phyloP scores from a whole-genome alignment of 2,888 invertebrate genomes.

The Metacarcinus magister region DNA sequence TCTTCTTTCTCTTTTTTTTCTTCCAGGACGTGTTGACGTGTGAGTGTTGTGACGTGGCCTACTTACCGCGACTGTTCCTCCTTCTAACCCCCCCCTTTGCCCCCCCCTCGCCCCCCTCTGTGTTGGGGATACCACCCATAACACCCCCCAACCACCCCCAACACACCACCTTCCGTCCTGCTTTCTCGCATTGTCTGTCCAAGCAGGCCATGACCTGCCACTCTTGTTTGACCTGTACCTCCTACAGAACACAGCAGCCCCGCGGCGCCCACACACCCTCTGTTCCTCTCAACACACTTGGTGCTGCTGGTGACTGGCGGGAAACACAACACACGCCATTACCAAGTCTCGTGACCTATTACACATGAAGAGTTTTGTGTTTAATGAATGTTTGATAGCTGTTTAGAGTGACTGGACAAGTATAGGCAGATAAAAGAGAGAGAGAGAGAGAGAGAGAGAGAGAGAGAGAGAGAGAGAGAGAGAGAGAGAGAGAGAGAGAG shows the following conservation, averaged over 20 bases:
- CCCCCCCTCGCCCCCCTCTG: background rate
- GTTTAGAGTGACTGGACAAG: no score
- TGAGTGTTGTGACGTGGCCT: constrained; percentile 48
- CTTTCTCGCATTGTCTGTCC: constrained; percentile 29
- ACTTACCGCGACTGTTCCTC: constrained; percentile 77
- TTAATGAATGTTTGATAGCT: background rate
- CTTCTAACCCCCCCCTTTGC: background rate
- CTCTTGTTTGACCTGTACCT: constrained; percentile 55
- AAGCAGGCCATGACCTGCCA: background rate
- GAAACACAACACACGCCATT: background rate
- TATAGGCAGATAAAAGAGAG: no score
- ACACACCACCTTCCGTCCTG: constrained; percentile 5
- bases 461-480: constrained; percentile 14
- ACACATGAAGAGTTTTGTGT: background rate
- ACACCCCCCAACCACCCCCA: background rate
- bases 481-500: constrained; percentile 14
- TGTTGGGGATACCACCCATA: background rate
- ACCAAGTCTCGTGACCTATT: background rate
- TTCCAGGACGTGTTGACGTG: constrained; percentile 67
- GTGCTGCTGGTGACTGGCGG: background rate
- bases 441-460: background rate
- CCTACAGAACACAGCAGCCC: constrained; percentile 27
- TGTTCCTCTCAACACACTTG: background rate
- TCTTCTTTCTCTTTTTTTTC: constrained; percentile 69
- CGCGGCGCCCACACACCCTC: background rate